Conservation (phyloP, 2,797 vertebrate genomes). For the Tinamus major region DNA sequence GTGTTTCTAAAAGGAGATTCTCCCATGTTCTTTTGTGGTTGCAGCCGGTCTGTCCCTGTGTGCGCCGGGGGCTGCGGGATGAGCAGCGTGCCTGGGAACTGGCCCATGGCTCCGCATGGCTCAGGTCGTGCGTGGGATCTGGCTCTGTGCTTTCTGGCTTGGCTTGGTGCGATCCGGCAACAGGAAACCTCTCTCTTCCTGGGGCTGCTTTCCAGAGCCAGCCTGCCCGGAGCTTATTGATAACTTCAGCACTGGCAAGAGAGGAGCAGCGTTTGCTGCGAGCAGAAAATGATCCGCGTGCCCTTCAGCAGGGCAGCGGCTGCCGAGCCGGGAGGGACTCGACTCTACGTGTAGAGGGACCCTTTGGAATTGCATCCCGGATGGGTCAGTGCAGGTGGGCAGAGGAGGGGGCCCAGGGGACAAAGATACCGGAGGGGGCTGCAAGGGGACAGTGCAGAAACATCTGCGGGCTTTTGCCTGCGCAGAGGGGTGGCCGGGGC, state of each 20-base stretch:
- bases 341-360: too few species aligned
- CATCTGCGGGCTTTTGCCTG: background rate
- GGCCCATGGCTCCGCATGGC: rapidly evolving
- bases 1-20: background rate
- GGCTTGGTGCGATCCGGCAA: rapidly evolving
- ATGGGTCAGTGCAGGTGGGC: too few species aligned
- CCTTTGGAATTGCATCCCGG: too few species aligned
- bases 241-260: rapidly evolving
- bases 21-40: background rate
- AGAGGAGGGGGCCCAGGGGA: too few species aligned
- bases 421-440: too few species aligned
- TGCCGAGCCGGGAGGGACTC: background rate
- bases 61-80: rapidly evolving
- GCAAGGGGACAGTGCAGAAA: background rate
- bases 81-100: rapidly evolving
- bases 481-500: background rate
- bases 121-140: rapidly evolving
- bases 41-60: rapidly evolving
- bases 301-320: too few species aligned
- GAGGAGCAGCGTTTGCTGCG: background rate
- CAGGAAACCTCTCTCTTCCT: background rate
- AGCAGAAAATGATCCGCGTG: too few species aligned
- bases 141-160: background rate
- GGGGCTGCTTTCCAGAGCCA: background rate
- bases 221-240: background rate